These are phyloP conservation scores for Gallinago stenura DNA, from an alignment of 2,797 vertebrate genomes.

Conservation along the genomic window DNA sequence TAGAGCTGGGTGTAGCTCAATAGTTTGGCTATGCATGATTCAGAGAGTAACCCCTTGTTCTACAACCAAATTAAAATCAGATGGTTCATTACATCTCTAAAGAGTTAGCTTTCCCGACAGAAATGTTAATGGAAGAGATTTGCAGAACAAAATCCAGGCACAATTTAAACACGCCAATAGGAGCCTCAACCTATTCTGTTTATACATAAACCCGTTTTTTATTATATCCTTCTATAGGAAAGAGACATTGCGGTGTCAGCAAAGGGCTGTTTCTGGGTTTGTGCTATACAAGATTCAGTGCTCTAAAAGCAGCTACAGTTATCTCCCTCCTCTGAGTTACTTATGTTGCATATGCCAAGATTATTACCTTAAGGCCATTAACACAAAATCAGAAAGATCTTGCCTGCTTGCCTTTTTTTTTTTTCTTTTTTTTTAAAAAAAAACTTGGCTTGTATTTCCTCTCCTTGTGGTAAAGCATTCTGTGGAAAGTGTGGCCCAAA, in stretches of 20 bases:
- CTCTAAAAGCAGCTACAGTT: not conserved
- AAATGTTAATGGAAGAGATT: constrained; percentile 59
- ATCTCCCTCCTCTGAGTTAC: not conserved
- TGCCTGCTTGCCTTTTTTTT: not conserved
- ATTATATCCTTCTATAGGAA: constrained; percentile 47
- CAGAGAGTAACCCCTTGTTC: constrained; percentile 51
- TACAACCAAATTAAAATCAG: constrained; percentile 63
- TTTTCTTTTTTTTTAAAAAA: no score
- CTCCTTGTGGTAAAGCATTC: not conserved
- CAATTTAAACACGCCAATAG: constrained; percentile 26
- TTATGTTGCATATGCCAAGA: not conserved
- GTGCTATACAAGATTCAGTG: not conserved
- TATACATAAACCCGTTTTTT: constrained; percentile 1
- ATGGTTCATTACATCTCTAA: constrained; percentile 47
- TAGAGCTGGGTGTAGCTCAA: constrained; percentile 39
- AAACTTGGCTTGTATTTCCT: not conserved
- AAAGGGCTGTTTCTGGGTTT: constrained; percentile 12
- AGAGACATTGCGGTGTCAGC: not conserved
- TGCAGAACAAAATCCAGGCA: constrained; percentile 58
- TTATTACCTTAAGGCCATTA: not conserved
- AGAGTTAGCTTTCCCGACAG: constrained; percentile 40
- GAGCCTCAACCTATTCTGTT: constrained; percentile 42
- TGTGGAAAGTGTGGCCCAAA: not conserved
- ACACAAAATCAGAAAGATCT: not conserved
- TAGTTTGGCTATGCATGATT: not conserved